Evolutionary conservation across 2,797 vertebrate genomes (phyloP).

Genomic region (Helarctos malayanus): DNA sequence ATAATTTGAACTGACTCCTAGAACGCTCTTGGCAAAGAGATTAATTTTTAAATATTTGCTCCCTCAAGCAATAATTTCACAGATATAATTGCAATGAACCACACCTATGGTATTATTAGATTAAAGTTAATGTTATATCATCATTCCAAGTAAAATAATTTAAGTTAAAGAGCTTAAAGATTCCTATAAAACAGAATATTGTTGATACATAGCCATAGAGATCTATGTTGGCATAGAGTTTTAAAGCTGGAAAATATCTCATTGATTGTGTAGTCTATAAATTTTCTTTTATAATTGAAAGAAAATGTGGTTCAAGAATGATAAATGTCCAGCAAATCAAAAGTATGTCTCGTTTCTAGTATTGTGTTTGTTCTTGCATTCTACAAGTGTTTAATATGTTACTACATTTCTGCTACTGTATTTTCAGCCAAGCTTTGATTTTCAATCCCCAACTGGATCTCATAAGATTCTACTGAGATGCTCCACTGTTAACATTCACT

Average conservation of each 20-base stretch:
- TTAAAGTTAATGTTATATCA: constrained; percentile 52
- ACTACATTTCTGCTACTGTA: neutral
- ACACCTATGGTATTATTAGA: neutral
- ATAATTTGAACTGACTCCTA: constrained; percentile 38
- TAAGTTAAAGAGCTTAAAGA: neutral
- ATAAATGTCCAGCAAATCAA: neutral
- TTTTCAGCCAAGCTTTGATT: neutral
- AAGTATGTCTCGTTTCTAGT: neutral
- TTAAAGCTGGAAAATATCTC: neutral
- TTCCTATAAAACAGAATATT: neutral
- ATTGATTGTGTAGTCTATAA: neutral
- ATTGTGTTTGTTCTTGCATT: neutral
- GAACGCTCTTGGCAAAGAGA: constrained; percentile 15
- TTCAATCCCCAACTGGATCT: neutral
- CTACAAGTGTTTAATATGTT: neutral
- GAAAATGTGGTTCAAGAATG: neutral
- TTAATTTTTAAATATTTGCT: constrained; percentile 57
- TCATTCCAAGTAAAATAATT: neutral
- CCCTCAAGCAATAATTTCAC: constrained; percentile 36
- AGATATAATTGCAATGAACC: constrained; percentile 52
- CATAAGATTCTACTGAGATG: neutral
- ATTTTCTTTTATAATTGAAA: neutral
- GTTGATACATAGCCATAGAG: neutral
- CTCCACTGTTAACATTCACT: neutral
- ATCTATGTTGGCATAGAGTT: neutral